These are phyloP conservation scores for Macroteleia sp. DNA, from an alignment of 2,888 invertebrate species.

Conservation along the genomic window DNA sequence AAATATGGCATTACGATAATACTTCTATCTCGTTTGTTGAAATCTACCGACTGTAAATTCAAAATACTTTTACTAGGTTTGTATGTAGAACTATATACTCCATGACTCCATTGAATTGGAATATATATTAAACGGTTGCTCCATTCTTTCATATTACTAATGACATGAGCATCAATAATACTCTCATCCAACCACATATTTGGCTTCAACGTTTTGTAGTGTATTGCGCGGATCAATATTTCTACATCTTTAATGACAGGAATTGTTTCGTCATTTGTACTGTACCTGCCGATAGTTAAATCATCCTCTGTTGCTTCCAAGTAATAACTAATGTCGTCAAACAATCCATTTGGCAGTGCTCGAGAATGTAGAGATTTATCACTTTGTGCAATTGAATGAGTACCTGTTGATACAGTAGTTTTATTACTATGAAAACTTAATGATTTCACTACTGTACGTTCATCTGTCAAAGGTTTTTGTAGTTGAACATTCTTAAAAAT, in stretches of 20 bases:
- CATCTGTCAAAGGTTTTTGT: no score
- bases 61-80: no score
- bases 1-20: slow-evolving; percentile 31
- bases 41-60: background rate
- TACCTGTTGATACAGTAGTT: no score
- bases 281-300: background rate
- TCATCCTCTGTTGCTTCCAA: background rate
- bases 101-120: background rate
- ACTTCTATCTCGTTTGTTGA: background rate
- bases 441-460: no score
- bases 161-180: background rate
- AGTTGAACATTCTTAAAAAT: no score
- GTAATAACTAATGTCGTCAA: background rate
- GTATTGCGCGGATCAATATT: no score
- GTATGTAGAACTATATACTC: no score
- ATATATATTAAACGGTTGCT: slow-evolving; percentile 11
- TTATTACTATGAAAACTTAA: no score
- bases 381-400: no score
- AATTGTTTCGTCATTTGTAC: background rate
- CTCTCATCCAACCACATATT: background rate
- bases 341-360: slow-evolving; percentile 3
- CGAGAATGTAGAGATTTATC: no score
- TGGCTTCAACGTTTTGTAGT: no score
- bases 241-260: background rate
- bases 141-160: background rate